Evolutionary conservation across 2,113 vertebrate genomes (phyloP), one percentile per base, ranked within the genome.

Genomic region (Python bivittatus): DNA sequence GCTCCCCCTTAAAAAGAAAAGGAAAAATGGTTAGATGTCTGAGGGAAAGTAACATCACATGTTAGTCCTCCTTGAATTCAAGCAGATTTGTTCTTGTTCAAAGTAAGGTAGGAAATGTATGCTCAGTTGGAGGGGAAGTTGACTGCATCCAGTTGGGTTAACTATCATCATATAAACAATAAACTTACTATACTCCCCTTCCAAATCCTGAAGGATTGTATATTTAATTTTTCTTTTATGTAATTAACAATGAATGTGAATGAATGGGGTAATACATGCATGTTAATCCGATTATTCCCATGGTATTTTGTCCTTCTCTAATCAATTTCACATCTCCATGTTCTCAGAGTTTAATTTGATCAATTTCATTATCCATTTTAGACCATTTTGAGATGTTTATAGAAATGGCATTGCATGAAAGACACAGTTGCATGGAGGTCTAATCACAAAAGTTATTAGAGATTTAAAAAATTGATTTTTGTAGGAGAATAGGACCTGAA

Each of bases 1-100:
- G 97, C 97, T 12, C 98, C 98, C 7, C 97, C 98, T 98, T 68
- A 91, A 68, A 0, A 3, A 20, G 0, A 10, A 84, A 12, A 33
- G 58, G 11, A 11, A 56, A 84, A 9, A 42, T 25, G 23, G 15
- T 20, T 15, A 88, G 13, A 89, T 25, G 13, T 38, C 33, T 90
- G 64, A 56, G 64, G 15, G 22, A 54, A 38, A 83, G 15, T 27
- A 20, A 91, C 4, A n/a, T 91, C 7, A 52, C 12, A 5, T 61
- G 13, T 53, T 33, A 23, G 10, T 12, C 54, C 52, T 38, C 27
- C 17, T 83, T 83, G 48, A 9, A 23, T 64, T 17, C 88, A 88
- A 86, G 17, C n/a, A 20, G 52, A 86, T 53, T 48, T 48, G 56
- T 58, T 58, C 56, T 58, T 20, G 1, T 58, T 20, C 20, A 15